Evolutionary conservation across 2,888 invertebrate genomes (phyloP), one percentile per base, ranked within the genome.

Genomic region (Rhaphigaster nebulosa): DNA sequence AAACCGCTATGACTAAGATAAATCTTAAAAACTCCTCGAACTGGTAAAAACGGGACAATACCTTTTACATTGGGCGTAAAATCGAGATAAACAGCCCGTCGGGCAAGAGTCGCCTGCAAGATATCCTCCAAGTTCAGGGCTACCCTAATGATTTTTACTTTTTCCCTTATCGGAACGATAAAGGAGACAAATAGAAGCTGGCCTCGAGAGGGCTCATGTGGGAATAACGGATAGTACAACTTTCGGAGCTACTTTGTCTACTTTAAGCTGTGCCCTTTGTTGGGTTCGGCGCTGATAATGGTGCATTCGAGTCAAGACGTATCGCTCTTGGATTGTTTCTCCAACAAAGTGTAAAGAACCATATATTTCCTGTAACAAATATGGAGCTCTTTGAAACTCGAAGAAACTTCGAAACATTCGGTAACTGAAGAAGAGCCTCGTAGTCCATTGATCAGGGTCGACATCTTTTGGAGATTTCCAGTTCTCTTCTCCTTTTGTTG

Each of bases 61-160:
- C 5, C 70, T 76, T 38, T 76, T 23, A 38, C 8, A 76, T 76
- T 34, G 38, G 70, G 70, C 70, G 70, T 76, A 10, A 38, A 76
- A 76, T 38, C 20, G 70, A 38, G 38, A 76, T 38, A 38, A 20
- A 76, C 2, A 20, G 34, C 18, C 70, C 70, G 18, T 2, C 15
- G 34, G 70, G 6, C 70, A 65, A 65, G 65, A 65, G 29, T 15
- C 29, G n/a, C 13, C 2, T 1, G n/a, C 8, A 20, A 60, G 60
- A 60, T 60, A 60, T 60, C 60, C n/a, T 15, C 65, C 29, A 65
- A 65, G 29, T 65, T 29, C 23, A 34, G 38, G 70, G 38, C 38
- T 38, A 8, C 29, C 70, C 34, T 76, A 76, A 76, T 76, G 70
- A 76, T 76, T 76, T 76, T 76, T 76, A 76, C 70, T 76, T 65